Conservation (phyloP, 2,113 vertebrate species). For the Cephalopterus ornatus region DNA sequence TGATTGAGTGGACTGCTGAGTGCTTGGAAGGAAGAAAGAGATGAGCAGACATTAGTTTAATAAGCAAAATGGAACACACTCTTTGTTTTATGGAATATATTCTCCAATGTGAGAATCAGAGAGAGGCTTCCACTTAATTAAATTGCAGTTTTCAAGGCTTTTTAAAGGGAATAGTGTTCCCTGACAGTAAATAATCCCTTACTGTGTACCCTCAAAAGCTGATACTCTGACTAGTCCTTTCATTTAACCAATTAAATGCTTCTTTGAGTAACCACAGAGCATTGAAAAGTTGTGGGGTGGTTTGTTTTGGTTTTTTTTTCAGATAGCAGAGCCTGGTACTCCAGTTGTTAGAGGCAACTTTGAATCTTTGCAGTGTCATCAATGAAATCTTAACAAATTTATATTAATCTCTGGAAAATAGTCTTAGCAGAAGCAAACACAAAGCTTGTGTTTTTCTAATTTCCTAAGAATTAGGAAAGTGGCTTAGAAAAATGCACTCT, state of each 20-base stretch:
- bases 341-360: not conserved
- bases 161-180: conserved; percentile 21
- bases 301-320: not conserved
- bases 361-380: not conserved
- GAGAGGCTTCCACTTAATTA: not conserved
- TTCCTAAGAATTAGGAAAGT: not conserved
- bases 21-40: not conserved
- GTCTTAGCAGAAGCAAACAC: not conserved
- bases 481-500: conserved; percentile 27
- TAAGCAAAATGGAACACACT: not conserved
- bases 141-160: not conserved
- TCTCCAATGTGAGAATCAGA: not conserved
- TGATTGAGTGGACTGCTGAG: conserved; percentile 9
- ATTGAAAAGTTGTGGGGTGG: not conserved
- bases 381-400: not conserved
- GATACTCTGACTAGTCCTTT: conserved; percentile 8
- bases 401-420: not conserved
- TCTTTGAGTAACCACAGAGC: not conserved
- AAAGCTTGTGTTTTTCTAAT: no score
- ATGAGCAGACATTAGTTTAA: not conserved
- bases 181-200: not conserved
- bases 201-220: not conserved
- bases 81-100: conserved; percentile 20
- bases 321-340: not conserved
- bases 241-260: conserved; percentile 3